Conservation (phyloP, 2,888 invertebrate genomes). For the Cheilosia vulpina region DNA sequence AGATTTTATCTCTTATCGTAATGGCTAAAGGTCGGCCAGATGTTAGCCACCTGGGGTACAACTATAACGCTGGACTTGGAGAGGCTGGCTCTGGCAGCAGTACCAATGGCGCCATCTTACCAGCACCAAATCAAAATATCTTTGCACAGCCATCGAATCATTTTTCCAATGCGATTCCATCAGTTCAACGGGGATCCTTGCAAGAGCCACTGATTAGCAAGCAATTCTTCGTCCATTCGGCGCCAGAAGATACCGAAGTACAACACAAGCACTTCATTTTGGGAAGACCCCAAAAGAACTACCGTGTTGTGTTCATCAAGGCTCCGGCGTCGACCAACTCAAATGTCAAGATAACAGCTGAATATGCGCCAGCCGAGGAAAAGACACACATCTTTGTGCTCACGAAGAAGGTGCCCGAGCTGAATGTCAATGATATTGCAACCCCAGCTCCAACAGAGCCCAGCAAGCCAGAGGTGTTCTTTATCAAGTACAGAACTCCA, state of each 20-base stretch:
- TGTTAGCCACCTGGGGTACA: constrained; percentile 54
- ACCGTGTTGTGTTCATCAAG: constrained; percentile 82
- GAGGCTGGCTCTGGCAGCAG: constrained; percentile 7
- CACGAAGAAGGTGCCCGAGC: constrained; percentile 80
- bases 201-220: constrained; percentile 80
- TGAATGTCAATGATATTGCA: constrained; percentile 81
- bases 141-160: background rate
- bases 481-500: constrained; percentile 82
- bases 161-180: background rate
- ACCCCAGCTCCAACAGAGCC: constrained; percentile 81
- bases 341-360: constrained; percentile 80
- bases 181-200: constrained; percentile 35
- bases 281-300: constrained; percentile 81
- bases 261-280: constrained; percentile 80
- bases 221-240: constrained; percentile 81
- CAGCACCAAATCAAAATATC: constrained; percentile 14
- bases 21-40: constrained; percentile 49
- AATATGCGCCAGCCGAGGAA: constrained; percentile 81
- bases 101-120: constrained; percentile 22
- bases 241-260: constrained; percentile 80
- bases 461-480: constrained; percentile 83
- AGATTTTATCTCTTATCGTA: constrained; percentile 57
- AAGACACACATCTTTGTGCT: constrained; percentile 83
- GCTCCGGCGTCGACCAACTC: constrained; percentile 80
- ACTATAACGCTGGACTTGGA: constrained; percentile 23